Base-by-base conservation (phyloP, 1,140 invertebrate species). In the Conopomorpha cramerella region DNA sequence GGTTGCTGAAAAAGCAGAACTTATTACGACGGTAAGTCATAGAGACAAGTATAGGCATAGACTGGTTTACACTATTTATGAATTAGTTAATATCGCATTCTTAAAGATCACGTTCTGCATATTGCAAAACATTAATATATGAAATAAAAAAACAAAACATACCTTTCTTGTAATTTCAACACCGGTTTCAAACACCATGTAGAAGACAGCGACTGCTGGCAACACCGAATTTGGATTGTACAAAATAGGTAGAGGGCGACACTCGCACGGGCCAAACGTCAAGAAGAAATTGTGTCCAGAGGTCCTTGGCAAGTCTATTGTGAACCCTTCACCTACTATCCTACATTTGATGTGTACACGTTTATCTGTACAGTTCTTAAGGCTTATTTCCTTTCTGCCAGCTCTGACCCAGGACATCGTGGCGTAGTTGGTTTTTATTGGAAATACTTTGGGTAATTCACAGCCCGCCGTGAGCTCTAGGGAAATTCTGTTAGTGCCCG, bases 401-500 rank as follows among this genome's bases (percentile, higher is more conserved):
- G 45, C 27, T 2, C 67, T 41, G 2, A 68, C 55, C 63, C 63
- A 76, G 0, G 63, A 68, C 41, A 76, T 49, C 3, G 43, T 49
- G 30, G 43, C 51, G 29, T 55, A 45, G 17, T 61, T 76, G 0
- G 63, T 67, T 38, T 76, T 76, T 14, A 76, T 68, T 0, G 70
- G 67, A 33, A 76, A 74, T 4, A 32, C 17, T 36, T 59, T 66
- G 0, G 52, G 45, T 30, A 50, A 57, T 0, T 68, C 61, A 3
- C 38, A 29, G 6, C 65, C 65, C 6, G 59, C 61, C 12, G 16
- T 36, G 7, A 74, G 45, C 7, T 63, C 48, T 2, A 74, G 40
- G 0, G 39, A 34, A 0, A 49, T 62, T 36, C 43, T 51, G 3
- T 49, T 39, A 1, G 54, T 51, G 3, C 52, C 54, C 1, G 40